Evolutionary conservation across 2,797 vertebrate species (phyloP).

Genomic region (Benthosema pterotum): DNA sequence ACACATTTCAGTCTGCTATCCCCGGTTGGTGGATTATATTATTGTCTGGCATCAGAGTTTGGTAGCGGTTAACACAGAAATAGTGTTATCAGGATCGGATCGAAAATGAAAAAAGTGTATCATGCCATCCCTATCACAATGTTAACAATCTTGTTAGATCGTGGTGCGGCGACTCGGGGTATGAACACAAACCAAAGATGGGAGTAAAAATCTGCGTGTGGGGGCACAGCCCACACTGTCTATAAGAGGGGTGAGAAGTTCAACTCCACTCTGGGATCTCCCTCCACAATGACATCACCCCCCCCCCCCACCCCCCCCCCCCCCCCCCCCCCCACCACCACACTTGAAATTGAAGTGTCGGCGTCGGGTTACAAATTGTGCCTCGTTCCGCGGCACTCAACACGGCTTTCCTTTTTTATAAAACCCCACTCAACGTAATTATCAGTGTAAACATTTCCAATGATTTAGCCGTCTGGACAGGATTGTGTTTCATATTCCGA

Average conservation of each 20-base stretch:
- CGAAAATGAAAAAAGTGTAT: too few species aligned
- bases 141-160: too few species aligned
- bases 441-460: slow-evolving; percentile 51
- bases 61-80: too few species aligned
- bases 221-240: slow-evolving; percentile 60
- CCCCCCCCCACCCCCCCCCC: too few species aligned
- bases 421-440: slow-evolving; percentile 60
- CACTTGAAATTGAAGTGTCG: slow-evolving; percentile 47
- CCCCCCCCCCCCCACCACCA: too few species aligned
- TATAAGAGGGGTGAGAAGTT: slow-evolving; percentile 70
- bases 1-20: too few species aligned
- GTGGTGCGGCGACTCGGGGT: too few species aligned
- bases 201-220: slow-evolving; percentile 39
- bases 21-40: too few species aligned
- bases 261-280: slow-evolving; percentile 53
- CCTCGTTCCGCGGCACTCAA: slow-evolving; percentile 47
- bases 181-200: too few species aligned
- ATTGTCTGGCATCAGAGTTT: too few species aligned
- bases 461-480: slow-evolving; percentile 28
- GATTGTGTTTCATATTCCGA: slow-evolving; percentile 36
- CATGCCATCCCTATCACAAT: too few species aligned
- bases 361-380: slow-evolving; percentile 57
- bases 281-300: slow-evolving; percentile 61
- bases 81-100: too few species aligned
- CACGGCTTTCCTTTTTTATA: slow-evolving; percentile 62